phyloP scores from a whole-genome alignment of 2,888 invertebrate genomes.

The Lumbricus terrestris region DNA sequence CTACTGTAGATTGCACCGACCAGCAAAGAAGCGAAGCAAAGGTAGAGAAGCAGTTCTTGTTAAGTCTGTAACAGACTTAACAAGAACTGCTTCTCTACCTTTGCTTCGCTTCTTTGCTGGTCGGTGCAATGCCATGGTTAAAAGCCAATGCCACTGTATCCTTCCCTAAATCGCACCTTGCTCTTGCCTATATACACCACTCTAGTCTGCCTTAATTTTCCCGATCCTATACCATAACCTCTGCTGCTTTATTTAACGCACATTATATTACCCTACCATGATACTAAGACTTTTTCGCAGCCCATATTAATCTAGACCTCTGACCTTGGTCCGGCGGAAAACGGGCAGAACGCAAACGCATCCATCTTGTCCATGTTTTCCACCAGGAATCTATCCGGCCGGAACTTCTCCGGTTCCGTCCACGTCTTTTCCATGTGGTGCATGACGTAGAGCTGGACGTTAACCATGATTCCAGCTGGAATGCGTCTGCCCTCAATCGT shows the following conservation, averaged over 20 bases:
- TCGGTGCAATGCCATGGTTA: no score
- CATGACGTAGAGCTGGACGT: conserved; percentile 44
- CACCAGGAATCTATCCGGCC: conserved; percentile 44
- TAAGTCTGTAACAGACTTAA: no score
- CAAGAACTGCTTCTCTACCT: no score
- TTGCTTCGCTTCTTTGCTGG: no score
- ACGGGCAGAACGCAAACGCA: conserved; percentile 46
- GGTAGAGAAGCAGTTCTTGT: no score
- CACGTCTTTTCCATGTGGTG: conserved; percentile 49
- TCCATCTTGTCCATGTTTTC: conserved; percentile 45
- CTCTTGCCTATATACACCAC: no score
- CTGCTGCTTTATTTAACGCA: neutral
- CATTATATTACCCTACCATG: neutral
- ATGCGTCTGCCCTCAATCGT: conserved; percentile 43
- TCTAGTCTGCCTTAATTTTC: no score
- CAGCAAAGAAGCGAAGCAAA: no score
- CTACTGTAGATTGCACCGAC: no score
- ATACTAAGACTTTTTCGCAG: neutral
- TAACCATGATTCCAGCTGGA: conserved; percentile 43
- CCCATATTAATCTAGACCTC: neutral
- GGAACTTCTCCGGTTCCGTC: conserved; percentile 37
- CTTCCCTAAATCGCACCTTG: neutral
- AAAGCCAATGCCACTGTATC: no score
- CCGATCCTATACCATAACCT: no score
- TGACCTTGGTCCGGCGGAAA: conserved; percentile 51